Evolutionary conservation across 2,797 vertebrate species (phyloP), one percentile per base, ranked within the genome.

Genomic region (Hozukius guyotensis): DNA sequence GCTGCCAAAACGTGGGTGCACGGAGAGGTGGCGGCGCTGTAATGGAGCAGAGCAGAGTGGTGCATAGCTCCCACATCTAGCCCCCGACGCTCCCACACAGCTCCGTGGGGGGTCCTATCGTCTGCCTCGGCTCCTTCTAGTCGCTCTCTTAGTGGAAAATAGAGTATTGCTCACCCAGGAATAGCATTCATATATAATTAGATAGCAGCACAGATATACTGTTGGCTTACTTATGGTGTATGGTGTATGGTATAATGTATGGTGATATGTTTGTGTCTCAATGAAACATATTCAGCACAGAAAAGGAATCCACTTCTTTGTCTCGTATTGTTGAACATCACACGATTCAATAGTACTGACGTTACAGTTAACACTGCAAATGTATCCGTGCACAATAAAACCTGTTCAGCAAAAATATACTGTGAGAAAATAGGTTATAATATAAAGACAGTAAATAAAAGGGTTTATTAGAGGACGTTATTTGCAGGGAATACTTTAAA

Each of bases 101-200:
- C 82, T 85, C 77, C 29, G 20, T 22, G 67, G 89, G 83, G 70
- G 83, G 77, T 81, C 81, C 74, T 73, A 71, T 89, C 80, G 72
- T 83, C 72, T 77, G 78, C 61, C 53, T 22, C 2, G 69, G 31
- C 72, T 79, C 72, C 65, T 66, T 85, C 60, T 73, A 75, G 29
- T 22, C 16, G 3, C 59, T 60, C 25, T 56, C 38, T 68, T 32
- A 31, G 27, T 75, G 72, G 76, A 83, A 82, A 80, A 81, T 60
- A 71, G 59, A 64, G 12, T n/a, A 52, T 53, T 80, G 12, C 78
- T 69, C 53, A 65, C 27, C 16, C 20, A 82, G 75, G 55, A 80
- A 82, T 27, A 60, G 46, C 52, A 34, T 79, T 85, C 63, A 78
- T 71, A 57, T 73, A 49, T 72, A 74, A 78, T 86, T 55, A 72